phyloP scores from a whole-genome alignment of 2,888 invertebrate genomes.

The Lithosia quadra region DNA sequence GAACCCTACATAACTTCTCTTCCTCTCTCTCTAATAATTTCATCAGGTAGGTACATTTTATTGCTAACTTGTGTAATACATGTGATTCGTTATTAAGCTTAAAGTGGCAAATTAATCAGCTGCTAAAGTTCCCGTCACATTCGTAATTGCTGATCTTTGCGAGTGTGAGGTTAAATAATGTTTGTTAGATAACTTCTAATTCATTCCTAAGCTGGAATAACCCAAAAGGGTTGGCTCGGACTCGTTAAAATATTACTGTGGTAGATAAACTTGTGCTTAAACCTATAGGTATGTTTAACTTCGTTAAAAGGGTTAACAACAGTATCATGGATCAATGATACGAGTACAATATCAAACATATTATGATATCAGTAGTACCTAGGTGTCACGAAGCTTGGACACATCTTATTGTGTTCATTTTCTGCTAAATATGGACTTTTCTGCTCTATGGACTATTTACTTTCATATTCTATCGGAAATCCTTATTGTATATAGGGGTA shows the following conservation, averaged over 20 bases:
- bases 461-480: not conserved
- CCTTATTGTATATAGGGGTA: too few species aligned
- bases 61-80: not conserved
- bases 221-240: constrained; percentile 18
- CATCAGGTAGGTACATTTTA: too few species aligned
- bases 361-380: not conserved
- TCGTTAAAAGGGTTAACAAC: constrained; percentile 11
- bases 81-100: not conserved
- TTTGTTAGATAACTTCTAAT: constrained; percentile 19
- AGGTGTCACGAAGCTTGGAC: not conserved
- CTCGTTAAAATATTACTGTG: constrained; percentile 24
- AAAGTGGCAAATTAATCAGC: not conserved
- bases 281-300: constrained; percentile 10
- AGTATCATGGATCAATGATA: not conserved
- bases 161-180: constrained; percentile 14
- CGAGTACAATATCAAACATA: not conserved
- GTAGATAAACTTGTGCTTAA: constrained; percentile 20
- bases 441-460: too few species aligned
- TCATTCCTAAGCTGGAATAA: constrained; percentile 20
- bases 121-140: constrained; percentile 8
- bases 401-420: not conserved
- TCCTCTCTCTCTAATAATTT: not conserved
- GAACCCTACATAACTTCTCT: too few species aligned
- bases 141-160: constrained; percentile 20
- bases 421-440: not conserved